A percentile compares a stretch with the other conserved stretches of the same genome.
These are phyloP conservation scores for Hexactinellida sp. DNA, from an alignment of 37 sponge, comb jelly and placozoan species.

Conservation along the genomic window DNA sequence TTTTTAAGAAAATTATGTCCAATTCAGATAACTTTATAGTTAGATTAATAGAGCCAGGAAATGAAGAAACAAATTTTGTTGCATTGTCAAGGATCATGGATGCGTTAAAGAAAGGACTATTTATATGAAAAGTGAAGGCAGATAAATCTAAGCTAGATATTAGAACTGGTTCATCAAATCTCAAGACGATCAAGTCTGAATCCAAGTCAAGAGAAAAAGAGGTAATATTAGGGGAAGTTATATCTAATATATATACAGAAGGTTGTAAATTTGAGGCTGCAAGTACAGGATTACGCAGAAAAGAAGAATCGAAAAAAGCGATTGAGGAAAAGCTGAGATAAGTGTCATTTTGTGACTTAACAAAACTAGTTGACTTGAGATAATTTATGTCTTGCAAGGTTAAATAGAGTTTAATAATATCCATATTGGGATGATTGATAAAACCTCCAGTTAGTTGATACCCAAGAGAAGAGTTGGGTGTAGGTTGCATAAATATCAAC, in stretches of 20 bases:
- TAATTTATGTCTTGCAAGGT: constrained; percentile 37
- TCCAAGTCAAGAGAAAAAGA: background rate
- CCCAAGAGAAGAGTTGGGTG: constrained; percentile 29
- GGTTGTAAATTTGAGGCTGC: constrained; percentile 26
- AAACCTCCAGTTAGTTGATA: constrained; percentile 63
- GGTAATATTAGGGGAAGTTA: background rate
- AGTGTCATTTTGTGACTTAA: constrained; percentile 30
- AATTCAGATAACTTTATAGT: constrained; percentile 15
- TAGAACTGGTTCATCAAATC: constrained; percentile 19
- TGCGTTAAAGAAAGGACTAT: constrained; percentile 27
- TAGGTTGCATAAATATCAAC: constrained; percentile 43
- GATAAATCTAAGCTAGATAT: constrained; percentile 19
- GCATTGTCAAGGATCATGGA: constrained; percentile 5
- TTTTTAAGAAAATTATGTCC: constrained; percentile 36
- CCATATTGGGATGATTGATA: constrained; percentile 13
- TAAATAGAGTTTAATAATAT: constrained; percentile 35
- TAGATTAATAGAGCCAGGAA: constrained; percentile 24
- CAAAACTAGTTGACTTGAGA: constrained; percentile 38
- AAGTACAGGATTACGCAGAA: constrained; percentile 31
- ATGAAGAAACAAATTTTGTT: constrained; percentile 9
- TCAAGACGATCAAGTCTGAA: background rate
- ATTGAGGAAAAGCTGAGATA: constrained; percentile 38
- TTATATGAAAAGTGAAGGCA: constrained; percentile 15
- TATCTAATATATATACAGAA: constrained; percentile 20
- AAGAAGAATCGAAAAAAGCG: constrained; percentile 41